Conservation (phyloP, 2,888 invertebrate genomes). For the Troides oblongomaculatus region DNA sequence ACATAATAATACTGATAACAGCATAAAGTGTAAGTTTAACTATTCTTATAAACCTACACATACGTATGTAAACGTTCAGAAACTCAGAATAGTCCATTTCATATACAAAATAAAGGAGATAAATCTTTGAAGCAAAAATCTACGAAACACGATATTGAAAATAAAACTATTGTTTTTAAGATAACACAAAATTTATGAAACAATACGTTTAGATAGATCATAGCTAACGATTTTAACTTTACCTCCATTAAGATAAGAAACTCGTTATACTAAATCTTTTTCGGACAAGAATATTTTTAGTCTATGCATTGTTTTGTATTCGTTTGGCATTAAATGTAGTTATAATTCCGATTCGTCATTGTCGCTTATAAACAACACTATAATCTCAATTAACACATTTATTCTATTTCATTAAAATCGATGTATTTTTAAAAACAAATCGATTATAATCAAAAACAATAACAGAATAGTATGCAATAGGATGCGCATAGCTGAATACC, state of each 20-base stretch:
- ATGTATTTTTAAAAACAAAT: neutral
- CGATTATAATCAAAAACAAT: neutral
- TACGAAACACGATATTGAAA: too few relatives aligned
- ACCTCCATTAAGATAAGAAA: neutral
- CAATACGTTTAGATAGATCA: neutral
- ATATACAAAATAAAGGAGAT: neutral
- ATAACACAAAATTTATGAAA: too few relatives aligned
- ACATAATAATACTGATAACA: too few relatives aligned
- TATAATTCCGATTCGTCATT: conserved; percentile 6
- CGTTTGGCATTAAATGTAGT: neutral
- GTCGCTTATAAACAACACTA: conserved; percentile 4
- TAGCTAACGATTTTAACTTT: neutral
- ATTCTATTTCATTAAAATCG: neutral
- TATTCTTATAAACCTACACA: too few relatives aligned
- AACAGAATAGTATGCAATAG: neutral
- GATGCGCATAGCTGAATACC: too few relatives aligned
- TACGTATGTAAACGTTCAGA: neutral
- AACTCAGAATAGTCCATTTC: neutral
- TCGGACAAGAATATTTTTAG: neutral
- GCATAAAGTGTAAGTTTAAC: too few relatives aligned
- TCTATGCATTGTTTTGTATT: neutral
- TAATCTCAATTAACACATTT: conserved; percentile 9
- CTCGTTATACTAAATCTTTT: neutral
- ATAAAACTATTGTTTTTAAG: too few relatives aligned
- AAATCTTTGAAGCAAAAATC: neutral